Conservation (phyloP, 2,113 vertebrate species). For the Morone saxatilis region DNA sequence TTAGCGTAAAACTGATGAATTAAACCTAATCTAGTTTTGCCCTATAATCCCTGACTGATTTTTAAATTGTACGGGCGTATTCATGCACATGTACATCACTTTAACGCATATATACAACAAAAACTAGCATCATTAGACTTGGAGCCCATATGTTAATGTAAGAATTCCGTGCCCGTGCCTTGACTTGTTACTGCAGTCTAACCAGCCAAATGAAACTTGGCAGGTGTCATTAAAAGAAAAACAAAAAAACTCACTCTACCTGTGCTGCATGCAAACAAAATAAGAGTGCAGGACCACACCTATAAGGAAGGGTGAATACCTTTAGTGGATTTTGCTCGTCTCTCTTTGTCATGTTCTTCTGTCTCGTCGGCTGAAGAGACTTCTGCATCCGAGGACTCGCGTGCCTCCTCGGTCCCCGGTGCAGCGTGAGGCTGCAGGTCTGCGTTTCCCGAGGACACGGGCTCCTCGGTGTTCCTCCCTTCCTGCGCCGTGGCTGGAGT, state of each 20-base stretch:
- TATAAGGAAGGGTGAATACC: slow-evolving; percentile 89
- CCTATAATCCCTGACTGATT: background rate
- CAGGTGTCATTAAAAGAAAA: slow-evolving; percentile 54
- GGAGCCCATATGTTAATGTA: background rate
- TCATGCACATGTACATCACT: background rate
- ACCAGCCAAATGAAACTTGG: slow-evolving; percentile 26
- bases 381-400: slow-evolving; percentile 91
- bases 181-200: slow-evolving; percentile 15
- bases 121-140: background rate
- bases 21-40: background rate
- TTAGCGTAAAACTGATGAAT: background rate
- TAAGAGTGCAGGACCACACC: slow-evolving; percentile 90
- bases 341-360: slow-evolving; percentile 90
- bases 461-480: slow-evolving; percentile 87
- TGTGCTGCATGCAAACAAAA: slow-evolving; percentile 88
- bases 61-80: slow-evolving; percentile 1
- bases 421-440: slow-evolving; percentile 84
- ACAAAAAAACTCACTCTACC: slow-evolving; percentile 82
- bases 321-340: slow-evolving; percentile 88
- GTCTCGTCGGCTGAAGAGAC: slow-evolving; percentile 92
- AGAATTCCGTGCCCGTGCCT: background rate
- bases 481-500: slow-evolving; percentile 83
- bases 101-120: background rate
- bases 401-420: slow-evolving; percentile 87
- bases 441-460: slow-evolving; percentile 91